Conservation (phyloP, 2,797 vertebrate genomes). For the Morelia viridis region DNA sequence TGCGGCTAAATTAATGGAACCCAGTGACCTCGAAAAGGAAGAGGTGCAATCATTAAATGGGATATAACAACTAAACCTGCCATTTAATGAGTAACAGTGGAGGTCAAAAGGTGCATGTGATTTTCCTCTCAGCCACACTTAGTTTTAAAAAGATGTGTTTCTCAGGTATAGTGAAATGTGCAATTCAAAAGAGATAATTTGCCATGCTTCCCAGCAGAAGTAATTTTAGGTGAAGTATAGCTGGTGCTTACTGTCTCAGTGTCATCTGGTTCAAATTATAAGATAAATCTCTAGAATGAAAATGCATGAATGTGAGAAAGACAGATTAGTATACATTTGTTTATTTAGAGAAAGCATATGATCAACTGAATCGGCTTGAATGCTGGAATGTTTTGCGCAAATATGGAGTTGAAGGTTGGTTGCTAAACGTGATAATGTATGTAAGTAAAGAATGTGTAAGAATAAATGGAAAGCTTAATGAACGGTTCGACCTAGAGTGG, state of each 20-base stretch:
- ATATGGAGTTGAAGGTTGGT: not conserved
- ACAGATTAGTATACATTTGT: not conserved
- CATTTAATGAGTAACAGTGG: fast-evolving
- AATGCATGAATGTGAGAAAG: not conserved
- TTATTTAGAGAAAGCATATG: not conserved
- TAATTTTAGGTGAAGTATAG: fast-evolving
- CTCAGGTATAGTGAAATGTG: not conserved
- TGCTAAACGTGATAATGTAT: not conserved
- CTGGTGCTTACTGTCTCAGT: not conserved
- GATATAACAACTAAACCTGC: not conserved
- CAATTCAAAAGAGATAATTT: fast-evolving
- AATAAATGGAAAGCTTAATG: not conserved
- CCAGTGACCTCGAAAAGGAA: fast-evolving
- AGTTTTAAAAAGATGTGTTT: not conserved
- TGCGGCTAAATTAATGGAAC: constrained; percentile 37
- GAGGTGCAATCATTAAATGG: not conserved
- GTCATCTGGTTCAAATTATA: not conserved
- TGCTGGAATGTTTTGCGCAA: not conserved
- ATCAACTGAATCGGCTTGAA: not conserved
- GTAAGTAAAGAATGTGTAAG: not conserved
- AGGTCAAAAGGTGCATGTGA: fast-evolving
- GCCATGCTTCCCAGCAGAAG: fast-evolving
- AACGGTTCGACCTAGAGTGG: not conserved
- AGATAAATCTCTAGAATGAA: not conserved
- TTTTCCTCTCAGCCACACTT: not conserved